These are phyloP conservation scores for Nylanderia fulva DNA, from an alignment of 1,140 invertebrate genomes.

Conservation along the genomic window DNA sequence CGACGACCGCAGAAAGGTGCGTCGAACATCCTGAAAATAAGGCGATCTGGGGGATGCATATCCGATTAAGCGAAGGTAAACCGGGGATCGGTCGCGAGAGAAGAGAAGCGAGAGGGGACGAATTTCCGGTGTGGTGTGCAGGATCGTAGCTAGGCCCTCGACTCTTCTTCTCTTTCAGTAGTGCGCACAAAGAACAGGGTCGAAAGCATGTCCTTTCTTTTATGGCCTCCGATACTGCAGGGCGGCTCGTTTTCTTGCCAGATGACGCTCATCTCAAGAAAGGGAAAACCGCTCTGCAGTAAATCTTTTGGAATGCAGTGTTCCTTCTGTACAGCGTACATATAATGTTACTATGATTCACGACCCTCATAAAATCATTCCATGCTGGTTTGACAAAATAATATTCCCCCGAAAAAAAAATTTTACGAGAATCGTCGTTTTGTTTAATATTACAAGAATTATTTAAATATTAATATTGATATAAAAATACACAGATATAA, in stretches of 20 bases:
- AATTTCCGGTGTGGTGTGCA: constrained; percentile 70
- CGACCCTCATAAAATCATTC: not conserved
- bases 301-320: constrained; percentile 17
- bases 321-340: not conserved
- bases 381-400: not conserved
- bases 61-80: constrained; percentile 64
- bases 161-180: constrained; percentile 49
- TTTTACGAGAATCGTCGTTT: not conserved
- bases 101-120: constrained; percentile 36
- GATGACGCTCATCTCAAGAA: constrained; percentile 66
- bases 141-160: constrained; percentile 67
- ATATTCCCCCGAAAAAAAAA: not conserved
- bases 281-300: constrained; percentile 16
- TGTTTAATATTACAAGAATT: not conserved
- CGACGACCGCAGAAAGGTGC: not conserved
- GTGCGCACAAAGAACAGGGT: constrained; percentile 63
- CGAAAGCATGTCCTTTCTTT: constrained; percentile 26
- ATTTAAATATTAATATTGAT: no score
- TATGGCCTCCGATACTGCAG: constrained; percentile 8
- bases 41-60: constrained; percentile 21
- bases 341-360: not conserved
- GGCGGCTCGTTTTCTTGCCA: constrained; percentile 61
- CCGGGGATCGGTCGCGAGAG: constrained; percentile 19
- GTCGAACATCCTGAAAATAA: constrained; percentile 11
- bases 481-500: no score